These are phyloP conservation scores for Camelus bactrianus DNA, from an alignment of 2,113 vertebrate genomes.

Conservation along the genomic window DNA sequence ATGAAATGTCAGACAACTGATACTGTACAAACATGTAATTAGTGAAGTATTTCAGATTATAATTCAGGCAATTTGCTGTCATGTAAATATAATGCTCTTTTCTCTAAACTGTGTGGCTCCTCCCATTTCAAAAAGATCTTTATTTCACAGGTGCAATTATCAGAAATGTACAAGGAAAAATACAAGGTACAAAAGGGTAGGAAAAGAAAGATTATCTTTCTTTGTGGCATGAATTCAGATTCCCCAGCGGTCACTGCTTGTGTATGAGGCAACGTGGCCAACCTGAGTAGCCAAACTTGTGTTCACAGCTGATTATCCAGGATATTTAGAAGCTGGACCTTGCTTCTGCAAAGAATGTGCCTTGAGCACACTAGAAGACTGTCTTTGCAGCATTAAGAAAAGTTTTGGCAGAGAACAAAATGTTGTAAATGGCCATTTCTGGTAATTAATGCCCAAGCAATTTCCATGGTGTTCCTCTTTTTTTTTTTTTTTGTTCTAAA, in stretches of 20 bases:
- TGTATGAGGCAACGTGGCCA: not conserved
- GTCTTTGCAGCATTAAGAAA: not conserved
- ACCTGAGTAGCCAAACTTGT: not conserved
- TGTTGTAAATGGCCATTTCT: slow-evolving; percentile 33
- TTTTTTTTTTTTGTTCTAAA: slow-evolving; percentile 23
- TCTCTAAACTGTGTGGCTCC: not conserved
- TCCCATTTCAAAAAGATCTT: not conserved
- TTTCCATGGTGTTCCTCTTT: not conserved
- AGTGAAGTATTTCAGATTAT: not conserved
- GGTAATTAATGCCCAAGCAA: slow-evolving; percentile 1
- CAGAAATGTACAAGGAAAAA: not conserved
- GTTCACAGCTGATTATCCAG: not conserved
- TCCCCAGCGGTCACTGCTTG: not conserved
- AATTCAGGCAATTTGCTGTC: not conserved
- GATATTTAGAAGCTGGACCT: not conserved
- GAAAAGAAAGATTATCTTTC: not conserved
- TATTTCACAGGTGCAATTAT: not conserved
- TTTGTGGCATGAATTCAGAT: not conserved
- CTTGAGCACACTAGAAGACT: not conserved
- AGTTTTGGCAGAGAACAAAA: not conserved
- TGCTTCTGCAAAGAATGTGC: not conserved
- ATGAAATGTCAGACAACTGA: not conserved
- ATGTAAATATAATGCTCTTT: not conserved
- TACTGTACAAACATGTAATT: not conserved
- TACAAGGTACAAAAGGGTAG: not conserved